Base-by-base conservation (phyloP, 2,888 invertebrate species). In the Ceriagrion tenellum region DNA sequence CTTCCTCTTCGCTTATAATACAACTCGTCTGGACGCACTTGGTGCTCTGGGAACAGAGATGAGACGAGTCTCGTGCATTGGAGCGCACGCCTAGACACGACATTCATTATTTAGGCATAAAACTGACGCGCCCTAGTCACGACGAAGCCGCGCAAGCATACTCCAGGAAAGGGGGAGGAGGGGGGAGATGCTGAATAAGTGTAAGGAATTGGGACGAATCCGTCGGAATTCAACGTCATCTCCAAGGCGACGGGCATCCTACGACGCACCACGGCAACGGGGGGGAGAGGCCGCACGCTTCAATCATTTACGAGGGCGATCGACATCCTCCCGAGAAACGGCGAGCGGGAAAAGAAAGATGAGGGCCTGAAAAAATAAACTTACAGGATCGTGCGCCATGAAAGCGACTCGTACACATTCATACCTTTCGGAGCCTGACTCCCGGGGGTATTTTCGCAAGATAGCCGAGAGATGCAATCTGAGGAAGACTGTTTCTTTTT, bases 171-270 rank as follows among this genome's bases (percentile, higher is more conserved):
- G 8, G 47, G 90, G 30, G 56, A 30, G 20, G 47, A 47, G 8
- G 47, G 90, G 30, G 56, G 56, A 30, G 90, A 10, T 59, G 56
- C 40, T 23, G 63, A 30, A 40, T 91, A 63, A 91, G 63, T 91
- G 91, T 63, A 91, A 91, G 91, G 91, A 91, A 63, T 91, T 91
- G 91, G 91, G 63, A 91, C 91, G 63, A 63, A 23, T 69, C n/a
- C 63, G 59, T 40, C 35, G 63, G 63, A 91, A 91, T 91, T 40
- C 56, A 56, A 90, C 30, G 56, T n/a, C 69, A 69, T 91, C 91
- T 91, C 63, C 26, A 13, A 91, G 91, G 8, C 0, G 47, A 35
- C 23, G 88, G 40, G 13, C 12, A 10, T 69, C 26, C 69, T 69
- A 10, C 26, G 26, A 8, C 23, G 69, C n/a, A 26, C 26, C 4